phyloP scores from a whole-genome alignment of 2,888 invertebrate genomes.

The Phyllotreta striolata region DNA sequence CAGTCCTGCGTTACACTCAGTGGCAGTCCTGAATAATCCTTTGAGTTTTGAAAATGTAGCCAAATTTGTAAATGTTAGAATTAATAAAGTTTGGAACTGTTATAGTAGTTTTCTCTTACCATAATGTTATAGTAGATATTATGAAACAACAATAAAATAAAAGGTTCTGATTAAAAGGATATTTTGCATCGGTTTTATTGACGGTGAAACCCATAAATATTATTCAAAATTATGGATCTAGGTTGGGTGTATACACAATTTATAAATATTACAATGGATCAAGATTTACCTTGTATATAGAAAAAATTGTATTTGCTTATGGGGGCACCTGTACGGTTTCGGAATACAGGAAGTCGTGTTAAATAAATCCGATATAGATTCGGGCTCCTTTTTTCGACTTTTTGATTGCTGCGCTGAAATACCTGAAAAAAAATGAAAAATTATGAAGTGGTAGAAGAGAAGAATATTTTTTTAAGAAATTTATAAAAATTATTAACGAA shows the following conservation, averaged over 20 bases:
- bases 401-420: slow-evolving; percentile 60
- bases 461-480: background rate
- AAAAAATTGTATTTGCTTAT: slow-evolving; percentile 83
- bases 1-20: too few relatives aligned
- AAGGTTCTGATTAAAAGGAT: slow-evolving; percentile 12
- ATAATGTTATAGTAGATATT: too few relatives aligned
- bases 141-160: background rate
- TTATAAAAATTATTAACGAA: too few relatives aligned
- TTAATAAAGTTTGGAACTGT: too few relatives aligned
- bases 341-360: slow-evolving; percentile 84
- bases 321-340: slow-evolving; percentile 82
- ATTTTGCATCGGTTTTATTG: too few relatives aligned
- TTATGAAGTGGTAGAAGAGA: background rate
- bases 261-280: slow-evolving; percentile 2
- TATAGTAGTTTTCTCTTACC: too few relatives aligned
- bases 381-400: slow-evolving; percentile 59
- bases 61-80: too few relatives aligned
- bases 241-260: background rate
- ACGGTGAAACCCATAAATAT: too few relatives aligned
- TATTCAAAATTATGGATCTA: background rate
- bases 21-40: too few relatives aligned
- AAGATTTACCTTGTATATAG: slow-evolving; percentile 76
- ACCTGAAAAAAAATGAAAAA: slow-evolving; percentile 55
- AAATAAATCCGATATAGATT: slow-evolving; percentile 72
- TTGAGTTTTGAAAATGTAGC: too few relatives aligned